Percentiles rank a stretch among this genome's conserved stretches.
Conservation (phyloP, 2,888 invertebrate species). For the Selenia dentaria region DNA sequence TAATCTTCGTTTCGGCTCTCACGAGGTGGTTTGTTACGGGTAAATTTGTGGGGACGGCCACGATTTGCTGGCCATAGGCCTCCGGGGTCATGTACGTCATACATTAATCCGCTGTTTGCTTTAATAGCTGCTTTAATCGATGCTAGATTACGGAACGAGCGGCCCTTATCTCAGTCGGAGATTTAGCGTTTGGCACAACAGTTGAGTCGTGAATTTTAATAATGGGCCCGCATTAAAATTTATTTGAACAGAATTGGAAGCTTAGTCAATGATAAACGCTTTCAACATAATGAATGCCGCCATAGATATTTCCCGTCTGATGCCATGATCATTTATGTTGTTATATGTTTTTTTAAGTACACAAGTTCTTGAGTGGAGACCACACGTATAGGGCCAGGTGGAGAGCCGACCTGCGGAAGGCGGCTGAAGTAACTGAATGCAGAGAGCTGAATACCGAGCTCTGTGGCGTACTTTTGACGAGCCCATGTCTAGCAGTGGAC, state of each 20-base stretch:
- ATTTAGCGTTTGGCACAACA: slow-evolving; percentile 34
- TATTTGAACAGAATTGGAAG: slow-evolving; percentile 13
- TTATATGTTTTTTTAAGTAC: too few species aligned
- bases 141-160: slow-evolving; percentile 45
- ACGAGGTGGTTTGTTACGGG: slow-evolving; percentile 76
- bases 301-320: too few species aligned
- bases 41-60: slow-evolving; percentile 74
- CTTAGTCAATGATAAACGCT: slow-evolving; percentile 16
- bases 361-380: too few species aligned
- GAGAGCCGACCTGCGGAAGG: too few species aligned
- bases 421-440: too few species aligned
- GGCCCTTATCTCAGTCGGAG: slow-evolving; percentile 27
- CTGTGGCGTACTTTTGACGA: too few species aligned
- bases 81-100: slow-evolving; percentile 70
- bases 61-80: slow-evolving; percentile 70
- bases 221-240: slow-evolving; percentile 11
- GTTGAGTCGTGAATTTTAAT: slow-evolving; percentile 18
- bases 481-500: too few species aligned
- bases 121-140: slow-evolving; percentile 70
- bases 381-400: too few species aligned
- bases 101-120: slow-evolving; percentile 71
- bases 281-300: slow-evolving; percentile 13
- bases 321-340: too few species aligned
- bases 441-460: too few species aligned
- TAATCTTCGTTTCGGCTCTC: slow-evolving; percentile 75